phyloP scores from a whole-genome alignment of 2,888 invertebrate species.

The Ectobius pallidus region DNA sequence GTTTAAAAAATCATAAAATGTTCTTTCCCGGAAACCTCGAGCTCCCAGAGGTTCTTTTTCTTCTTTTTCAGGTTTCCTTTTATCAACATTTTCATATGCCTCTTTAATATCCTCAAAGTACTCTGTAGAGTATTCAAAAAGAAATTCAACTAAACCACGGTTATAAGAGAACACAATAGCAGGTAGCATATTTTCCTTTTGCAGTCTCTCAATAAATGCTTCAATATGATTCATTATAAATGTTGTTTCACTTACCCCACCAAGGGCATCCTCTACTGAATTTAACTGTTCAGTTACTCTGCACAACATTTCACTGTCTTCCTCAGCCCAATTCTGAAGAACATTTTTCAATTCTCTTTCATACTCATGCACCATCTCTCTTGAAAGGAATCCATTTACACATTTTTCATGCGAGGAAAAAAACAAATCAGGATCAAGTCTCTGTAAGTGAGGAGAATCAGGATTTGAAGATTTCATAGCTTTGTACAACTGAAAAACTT shows the following conservation, averaged over 20 bases:
- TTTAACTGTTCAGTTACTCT: no score
- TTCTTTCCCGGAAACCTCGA: neutral
- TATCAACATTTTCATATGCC: neutral
- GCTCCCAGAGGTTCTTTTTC: neutral
- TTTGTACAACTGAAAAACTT: slow-evolving; percentile 44
- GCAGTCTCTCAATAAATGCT: slow-evolving; percentile 34
- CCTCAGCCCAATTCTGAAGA: slow-evolving; percentile 38
- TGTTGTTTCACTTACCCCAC: neutral
- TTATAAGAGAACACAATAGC: slow-evolving; percentile 45
- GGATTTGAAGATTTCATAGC: slow-evolving; percentile 35
- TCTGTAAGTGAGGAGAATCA: slow-evolving; percentile 19
- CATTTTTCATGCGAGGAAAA: slow-evolving; percentile 33
- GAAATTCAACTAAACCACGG: slow-evolving; percentile 38
- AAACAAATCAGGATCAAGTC: slow-evolving; percentile 34
- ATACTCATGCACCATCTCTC: slow-evolving; percentile 43
- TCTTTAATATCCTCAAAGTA: neutral
- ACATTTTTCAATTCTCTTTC: slow-evolving; percentile 40
- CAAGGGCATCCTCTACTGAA: no score
- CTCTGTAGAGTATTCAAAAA: slow-evolving; percentile 26
- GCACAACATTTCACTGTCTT: no score
- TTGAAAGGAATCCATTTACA: slow-evolving; percentile 43
- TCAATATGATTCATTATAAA: slow-evolving; percentile 26
- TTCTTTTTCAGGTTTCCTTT: neutral
- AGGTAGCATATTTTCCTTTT: slow-evolving; percentile 44
- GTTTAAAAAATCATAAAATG: neutral